These are phyloP conservation scores for Drosophila nr. perissopoda DNA, from an alignment of 2,888 invertebrate species.

Conservation along the genomic window DNA sequence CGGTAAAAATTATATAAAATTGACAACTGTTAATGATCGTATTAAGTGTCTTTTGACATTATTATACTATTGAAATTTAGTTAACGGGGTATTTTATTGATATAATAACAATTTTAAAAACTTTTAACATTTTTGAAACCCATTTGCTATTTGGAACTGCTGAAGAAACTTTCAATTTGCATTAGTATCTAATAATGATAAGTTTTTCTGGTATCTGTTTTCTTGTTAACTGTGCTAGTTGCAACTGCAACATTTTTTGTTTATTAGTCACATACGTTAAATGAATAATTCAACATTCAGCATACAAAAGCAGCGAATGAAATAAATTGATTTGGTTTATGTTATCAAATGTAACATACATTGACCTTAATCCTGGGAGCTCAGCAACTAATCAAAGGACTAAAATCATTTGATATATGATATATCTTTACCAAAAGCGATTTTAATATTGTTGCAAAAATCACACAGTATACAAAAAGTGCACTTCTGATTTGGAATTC, in stretches of 20 bases:
- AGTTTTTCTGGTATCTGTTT: not conserved
- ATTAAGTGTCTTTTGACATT: conserved; percentile 1
- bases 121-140: not conserved
- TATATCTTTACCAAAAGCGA: not conserved
- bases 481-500: not conserved
- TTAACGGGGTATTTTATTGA: not conserved
- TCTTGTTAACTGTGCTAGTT: not conserved
- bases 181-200: not conserved
- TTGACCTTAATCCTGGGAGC: not conserved
- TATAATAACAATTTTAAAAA: not conserved
- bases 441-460: not conserved
- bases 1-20: not conserved
- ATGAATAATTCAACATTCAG: not conserved
- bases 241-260: not conserved
- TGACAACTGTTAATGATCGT: conserved; percentile 32
- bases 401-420: not conserved
- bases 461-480: not conserved
- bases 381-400: not conserved
- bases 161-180: not conserved
- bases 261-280: not conserved
- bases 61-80: not conserved
- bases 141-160: not conserved
- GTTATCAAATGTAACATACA: not conserved
- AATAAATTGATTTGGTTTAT: not conserved
- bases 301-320: not conserved